Evolutionary conservation across 1,140 invertebrate genomes (phyloP).

Genomic region (Cyclina sinensis): DNA sequence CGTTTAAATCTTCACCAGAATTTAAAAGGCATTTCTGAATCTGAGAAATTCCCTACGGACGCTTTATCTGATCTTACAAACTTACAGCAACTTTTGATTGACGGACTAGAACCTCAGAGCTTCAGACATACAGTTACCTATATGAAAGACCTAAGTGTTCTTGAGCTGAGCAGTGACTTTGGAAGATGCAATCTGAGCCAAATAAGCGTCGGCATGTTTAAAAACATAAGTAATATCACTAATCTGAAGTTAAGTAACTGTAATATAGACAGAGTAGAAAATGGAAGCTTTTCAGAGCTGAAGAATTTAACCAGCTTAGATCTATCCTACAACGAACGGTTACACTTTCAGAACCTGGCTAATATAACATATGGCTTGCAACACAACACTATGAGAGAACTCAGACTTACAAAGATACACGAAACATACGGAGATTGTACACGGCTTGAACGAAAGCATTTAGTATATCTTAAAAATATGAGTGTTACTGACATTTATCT

Average conservation of each 20-base stretch:
- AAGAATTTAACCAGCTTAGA: neutral
- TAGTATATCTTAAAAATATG: neutral
- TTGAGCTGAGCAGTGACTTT: neutral
- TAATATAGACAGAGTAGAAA: neutral
- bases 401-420: conserved; percentile 25
- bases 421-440: conserved; percentile 9
- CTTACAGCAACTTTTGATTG: conserved; percentile 1
- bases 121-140: neutral
- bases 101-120: neutral
- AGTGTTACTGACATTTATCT: neutral
- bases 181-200: neutral
- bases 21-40: neutral
- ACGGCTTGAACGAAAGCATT: neutral
- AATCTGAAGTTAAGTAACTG: neutral
- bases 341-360: conserved; percentile 12
- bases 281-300: conserved; percentile 13
- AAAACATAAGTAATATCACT: neutral
- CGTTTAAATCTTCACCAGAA: neutral
- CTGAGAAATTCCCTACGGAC: neutral
- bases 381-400: neutral
- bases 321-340: neutral
- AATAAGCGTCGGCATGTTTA: neutral
- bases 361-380: conserved; percentile 9
- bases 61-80: neutral
- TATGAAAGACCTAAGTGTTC: neutral